Conservation (phyloP, 2,888 invertebrate genomes). For the Litoditis marina region DNA sequence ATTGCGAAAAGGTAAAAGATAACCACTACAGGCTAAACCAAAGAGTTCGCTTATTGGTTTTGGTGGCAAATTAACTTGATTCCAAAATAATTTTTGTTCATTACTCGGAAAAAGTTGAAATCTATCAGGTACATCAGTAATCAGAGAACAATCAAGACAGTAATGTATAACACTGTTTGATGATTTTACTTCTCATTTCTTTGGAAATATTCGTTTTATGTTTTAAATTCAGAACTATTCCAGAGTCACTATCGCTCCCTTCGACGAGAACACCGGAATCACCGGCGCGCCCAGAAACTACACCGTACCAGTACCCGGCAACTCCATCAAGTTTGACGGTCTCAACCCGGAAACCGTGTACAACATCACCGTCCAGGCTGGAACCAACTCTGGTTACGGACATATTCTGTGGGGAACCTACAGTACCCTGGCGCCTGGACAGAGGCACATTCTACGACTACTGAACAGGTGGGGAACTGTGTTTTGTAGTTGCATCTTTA, state of each 20-base stretch:
- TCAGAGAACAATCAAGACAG: too few relatives aligned
- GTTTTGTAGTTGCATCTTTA: too few relatives aligned
- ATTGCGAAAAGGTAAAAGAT: background rate
- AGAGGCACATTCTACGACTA: constrained; percentile 58
- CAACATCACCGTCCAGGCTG: constrained; percentile 62
- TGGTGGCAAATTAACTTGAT: too few relatives aligned
- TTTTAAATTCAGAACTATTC: too few relatives aligned
- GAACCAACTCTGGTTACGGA: constrained; percentile 59
- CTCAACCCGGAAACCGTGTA: constrained; percentile 59
- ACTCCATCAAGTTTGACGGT: constrained; percentile 58
- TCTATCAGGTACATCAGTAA: too few relatives aligned
- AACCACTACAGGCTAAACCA: background rate
- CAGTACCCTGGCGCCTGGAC: constrained; percentile 59
- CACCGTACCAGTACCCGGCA: constrained; percentile 56
- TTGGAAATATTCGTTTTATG: too few relatives aligned
- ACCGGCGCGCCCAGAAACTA: constrained; percentile 57
- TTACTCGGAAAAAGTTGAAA: too few relatives aligned
- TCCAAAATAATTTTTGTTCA: too few relatives aligned
- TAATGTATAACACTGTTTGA: too few relatives aligned
- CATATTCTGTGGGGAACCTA: constrained; percentile 61
- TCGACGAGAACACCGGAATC: constrained; percentile 48
- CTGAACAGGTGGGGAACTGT: too few relatives aligned
- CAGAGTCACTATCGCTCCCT: constrained; percentile 59
- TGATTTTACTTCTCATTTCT: too few relatives aligned
- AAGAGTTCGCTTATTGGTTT: constrained; percentile 1